Percentiles rank a stretch among this genome's conserved stretches.
Evolutionary conservation across 2,113 vertebrate genomes (phyloP).

Genomic region (Ciconia stormi): DNA sequence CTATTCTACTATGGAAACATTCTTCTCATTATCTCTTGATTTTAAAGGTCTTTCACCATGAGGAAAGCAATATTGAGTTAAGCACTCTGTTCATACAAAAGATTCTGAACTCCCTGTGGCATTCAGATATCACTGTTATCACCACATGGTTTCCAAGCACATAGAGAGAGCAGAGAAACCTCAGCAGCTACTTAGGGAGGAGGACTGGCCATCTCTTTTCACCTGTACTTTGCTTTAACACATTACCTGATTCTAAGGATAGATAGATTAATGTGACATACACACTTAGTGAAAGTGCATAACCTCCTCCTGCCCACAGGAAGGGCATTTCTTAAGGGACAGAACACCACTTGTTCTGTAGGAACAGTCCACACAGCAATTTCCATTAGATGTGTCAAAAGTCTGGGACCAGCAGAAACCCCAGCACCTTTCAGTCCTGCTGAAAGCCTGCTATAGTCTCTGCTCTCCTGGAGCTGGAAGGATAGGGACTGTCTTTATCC

Average conservation of each 20-base stretch:
- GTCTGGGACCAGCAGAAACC: neutral
- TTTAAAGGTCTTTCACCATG: neutral
- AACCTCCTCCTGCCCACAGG: neutral
- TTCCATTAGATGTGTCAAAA: neutral
- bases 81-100: neutral
- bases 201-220: neutral
- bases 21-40: neutral
- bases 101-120: neutral
- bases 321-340: neutral
- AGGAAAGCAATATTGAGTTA: neutral
- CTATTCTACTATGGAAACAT: neutral
- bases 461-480: neutral
- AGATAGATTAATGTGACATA: neutral
- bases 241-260: neutral
- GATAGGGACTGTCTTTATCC: neutral
- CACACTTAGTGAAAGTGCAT: neutral
- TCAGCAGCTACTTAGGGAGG: neutral
- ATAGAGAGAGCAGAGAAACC: neutral
- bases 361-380: neutral
- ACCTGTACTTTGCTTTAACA: neutral
- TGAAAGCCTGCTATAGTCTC: neutral
- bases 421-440: neutral
- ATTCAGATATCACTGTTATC: neutral
- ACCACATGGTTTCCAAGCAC: neutral
- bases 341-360: neutral